A percentile compares a stretch with the other conserved stretches of the same genome.
phyloP scores from a whole-genome alignment of 23 tunicate genomes.

The Styela clava region DNA sequence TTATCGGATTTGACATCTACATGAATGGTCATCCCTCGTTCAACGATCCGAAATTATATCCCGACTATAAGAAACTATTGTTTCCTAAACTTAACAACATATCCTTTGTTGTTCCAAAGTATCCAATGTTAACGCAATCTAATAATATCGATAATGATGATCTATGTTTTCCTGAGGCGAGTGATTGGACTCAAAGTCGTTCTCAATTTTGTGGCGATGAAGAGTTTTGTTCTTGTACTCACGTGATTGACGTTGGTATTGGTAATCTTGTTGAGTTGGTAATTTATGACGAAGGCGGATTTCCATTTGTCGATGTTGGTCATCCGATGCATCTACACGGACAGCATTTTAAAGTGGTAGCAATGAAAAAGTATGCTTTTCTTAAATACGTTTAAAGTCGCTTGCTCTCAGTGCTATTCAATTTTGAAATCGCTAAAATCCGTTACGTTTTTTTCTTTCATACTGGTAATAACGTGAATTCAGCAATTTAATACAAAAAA shows the following conservation, averaged over 20 bases:
- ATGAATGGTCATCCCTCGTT: conserved; percentile 50
- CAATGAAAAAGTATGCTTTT: conserved; percentile 66
- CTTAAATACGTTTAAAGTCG: too few relatives aligned
- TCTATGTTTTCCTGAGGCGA: conserved; percentile 41
- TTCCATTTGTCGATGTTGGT: conserved; percentile 61
- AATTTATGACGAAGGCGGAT: conserved; percentile 84
- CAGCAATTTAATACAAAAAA: too few relatives aligned
- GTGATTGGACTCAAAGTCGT: background rate
- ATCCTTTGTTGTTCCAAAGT: conserved; percentile 30
- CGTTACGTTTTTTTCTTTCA: too few relatives aligned
- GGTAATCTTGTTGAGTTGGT: conserved; percentile 67
- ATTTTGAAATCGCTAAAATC: too few relatives aligned
- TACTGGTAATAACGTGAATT: too few relatives aligned
- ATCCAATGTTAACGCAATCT: conserved; percentile 62
- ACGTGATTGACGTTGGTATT: conserved; percentile 40
- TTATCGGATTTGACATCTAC: conserved; percentile 84
- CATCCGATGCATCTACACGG: conserved; percentile 98
- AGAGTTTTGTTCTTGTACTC: conserved; percentile 47
- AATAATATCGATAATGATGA: conserved; percentile 25
- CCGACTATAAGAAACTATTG: conserved; percentile 59
- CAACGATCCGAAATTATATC: conserved; percentile 59
- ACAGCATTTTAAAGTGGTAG: conserved; percentile 80
- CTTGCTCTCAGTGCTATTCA: too few relatives aligned
- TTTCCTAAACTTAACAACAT: conserved; percentile 83
- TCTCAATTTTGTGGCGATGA: background rate